Percentiles rank a stretch among this genome's conserved stretches.
Evolutionary conservation across 2,797 vertebrate genomes (phyloP).

Genomic region (Lepidocolaptes lacrymiger): DNA sequence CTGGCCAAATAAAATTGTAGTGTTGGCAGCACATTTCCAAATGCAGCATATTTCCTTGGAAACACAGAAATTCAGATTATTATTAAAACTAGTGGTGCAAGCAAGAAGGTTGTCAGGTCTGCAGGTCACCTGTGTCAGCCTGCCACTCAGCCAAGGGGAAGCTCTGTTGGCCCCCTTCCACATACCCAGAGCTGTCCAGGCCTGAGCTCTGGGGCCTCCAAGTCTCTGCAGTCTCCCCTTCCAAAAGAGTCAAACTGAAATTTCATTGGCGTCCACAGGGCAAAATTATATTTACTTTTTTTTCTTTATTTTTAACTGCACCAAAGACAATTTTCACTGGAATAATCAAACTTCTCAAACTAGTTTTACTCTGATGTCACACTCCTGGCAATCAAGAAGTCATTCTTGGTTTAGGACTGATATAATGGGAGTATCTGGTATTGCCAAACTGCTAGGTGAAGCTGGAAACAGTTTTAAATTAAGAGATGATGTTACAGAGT

Average conservation of each 20-base stretch:
- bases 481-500: neutral
- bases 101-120: neutral
- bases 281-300: neutral
- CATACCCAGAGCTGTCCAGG: neutral
- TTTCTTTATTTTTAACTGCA: neutral
- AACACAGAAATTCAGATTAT: neutral
- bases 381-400: neutral
- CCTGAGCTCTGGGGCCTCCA: rapidly evolving
- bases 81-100: neutral
- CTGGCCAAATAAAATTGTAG: neutral
- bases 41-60: neutral
- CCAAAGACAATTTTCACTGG: neutral
- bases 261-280: rapidly evolving
- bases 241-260: neutral
- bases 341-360: neutral
- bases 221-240: neutral
- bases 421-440: neutral
- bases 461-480: neutral
- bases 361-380: neutral
- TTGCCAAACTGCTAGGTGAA: neutral
- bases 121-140: neutral
- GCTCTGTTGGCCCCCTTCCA: neutral
- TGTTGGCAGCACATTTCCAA: neutral
- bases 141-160: neutral
- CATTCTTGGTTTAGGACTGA: neutral